phyloP scores from a whole-genome alignment of 1,140 invertebrate species.

The Oryzaephilus surinamensis region DNA sequence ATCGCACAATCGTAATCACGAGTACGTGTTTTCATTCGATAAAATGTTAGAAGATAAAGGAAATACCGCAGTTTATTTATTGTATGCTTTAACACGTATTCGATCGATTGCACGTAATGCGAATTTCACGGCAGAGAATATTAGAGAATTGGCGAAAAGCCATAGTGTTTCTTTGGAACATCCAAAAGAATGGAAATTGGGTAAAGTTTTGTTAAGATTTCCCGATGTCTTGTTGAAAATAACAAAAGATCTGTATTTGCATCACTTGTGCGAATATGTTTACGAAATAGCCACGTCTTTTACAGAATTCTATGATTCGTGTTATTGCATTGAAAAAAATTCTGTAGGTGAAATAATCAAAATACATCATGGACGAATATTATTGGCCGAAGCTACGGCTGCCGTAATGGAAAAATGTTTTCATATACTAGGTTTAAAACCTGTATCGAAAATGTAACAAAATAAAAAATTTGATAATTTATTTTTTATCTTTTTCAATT shows the following conservation, averaged over 20 bases:
- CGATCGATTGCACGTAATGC: conserved; percentile 79
- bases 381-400: conserved; percentile 89
- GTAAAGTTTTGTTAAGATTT: conserved; percentile 76
- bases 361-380: conserved; percentile 76
- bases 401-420: conserved; percentile 79
- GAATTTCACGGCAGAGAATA: conserved; percentile 47
- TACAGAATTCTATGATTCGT: conserved; percentile 95
- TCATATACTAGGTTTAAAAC: conserved; percentile 82
- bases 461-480: conserved; percentile 6
- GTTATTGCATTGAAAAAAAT: conserved; percentile 95
- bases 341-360: conserved; percentile 64
- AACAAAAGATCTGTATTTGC: conserved; percentile 73
- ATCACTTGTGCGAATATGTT: conserved; percentile 89
- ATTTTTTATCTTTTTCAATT: conserved; percentile 1
- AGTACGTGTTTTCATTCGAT: conserved; percentile 99
- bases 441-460: conserved; percentile 84
- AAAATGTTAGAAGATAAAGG: conserved; percentile 98
- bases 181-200: conserved; percentile 91
- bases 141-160: conserved; percentile 44
- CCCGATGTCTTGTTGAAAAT: conserved; percentile 81
- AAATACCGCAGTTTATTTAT: conserved; percentile 95
- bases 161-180: conserved; percentile 66
- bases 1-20: conserved; percentile 83
- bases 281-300: conserved; percentile 91
- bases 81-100: conserved; percentile 94